phyloP scores from a whole-genome alignment of 2,113 vertebrate genomes.

The Halichoeres trimaculatus region DNA sequence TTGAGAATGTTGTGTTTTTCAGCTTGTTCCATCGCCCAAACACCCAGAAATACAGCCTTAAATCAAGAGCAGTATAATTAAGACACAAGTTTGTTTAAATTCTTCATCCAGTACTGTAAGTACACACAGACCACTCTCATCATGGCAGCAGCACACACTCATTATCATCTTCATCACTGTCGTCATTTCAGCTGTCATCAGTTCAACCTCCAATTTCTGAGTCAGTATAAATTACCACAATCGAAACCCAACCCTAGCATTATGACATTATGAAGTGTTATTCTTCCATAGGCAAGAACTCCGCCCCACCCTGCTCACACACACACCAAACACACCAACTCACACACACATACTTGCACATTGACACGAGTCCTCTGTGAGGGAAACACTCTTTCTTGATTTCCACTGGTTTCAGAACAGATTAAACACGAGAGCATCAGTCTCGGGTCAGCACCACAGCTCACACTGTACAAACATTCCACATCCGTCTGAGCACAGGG shows the following conservation, averaged over 20 bases:
- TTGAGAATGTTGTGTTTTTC: background rate
- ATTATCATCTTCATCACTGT: slow-evolving; percentile 32
- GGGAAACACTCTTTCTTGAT: slow-evolving; percentile 47
- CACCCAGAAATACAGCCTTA: slow-evolving; percentile 4
- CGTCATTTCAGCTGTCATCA: slow-evolving; percentile 39
- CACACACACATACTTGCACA: background rate
- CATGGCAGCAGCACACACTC: background rate
- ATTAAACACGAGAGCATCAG: slow-evolving; percentile 41
- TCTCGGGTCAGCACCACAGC: slow-evolving; percentile 36
- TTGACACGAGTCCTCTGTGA: background rate
- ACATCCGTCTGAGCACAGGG: slow-evolving; percentile 59
- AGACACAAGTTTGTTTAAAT: background rate
- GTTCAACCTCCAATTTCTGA: slow-evolving; percentile 10
- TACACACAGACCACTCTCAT: slow-evolving; percentile 3
- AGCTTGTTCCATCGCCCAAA: background rate
- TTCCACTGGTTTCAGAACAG: slow-evolving; percentile 53
- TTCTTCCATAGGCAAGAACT: slow-evolving; percentile 45
- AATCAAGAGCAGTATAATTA: slow-evolving; percentile 18
- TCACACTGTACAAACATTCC: slow-evolving; percentile 65
- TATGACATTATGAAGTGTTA: slow-evolving; percentile 39
- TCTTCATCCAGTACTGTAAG: background rate
- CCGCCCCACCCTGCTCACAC: slow-evolving; percentile 5
- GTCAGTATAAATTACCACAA: slow-evolving; percentile 24
- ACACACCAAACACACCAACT: background rate
- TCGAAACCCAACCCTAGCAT: slow-evolving; percentile 23